Percentiles rank a stretch among this genome's conserved stretches.
Conservation (phyloP, 2,797 vertebrate genomes). For the Diglossa cyanea region DNA sequence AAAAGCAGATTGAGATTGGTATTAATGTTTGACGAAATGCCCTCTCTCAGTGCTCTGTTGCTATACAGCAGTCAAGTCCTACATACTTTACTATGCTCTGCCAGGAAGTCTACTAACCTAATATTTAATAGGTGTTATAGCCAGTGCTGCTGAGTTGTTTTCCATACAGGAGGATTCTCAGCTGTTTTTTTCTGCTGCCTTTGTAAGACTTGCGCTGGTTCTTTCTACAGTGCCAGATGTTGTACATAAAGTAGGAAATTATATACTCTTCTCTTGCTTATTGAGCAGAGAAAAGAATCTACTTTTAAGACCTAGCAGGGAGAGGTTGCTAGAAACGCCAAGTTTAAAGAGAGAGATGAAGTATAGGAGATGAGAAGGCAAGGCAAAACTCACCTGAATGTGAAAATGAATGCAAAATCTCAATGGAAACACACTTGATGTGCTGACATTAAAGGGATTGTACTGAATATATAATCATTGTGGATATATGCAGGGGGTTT, state of each 20-base stretch:
- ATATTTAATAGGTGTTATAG: not conserved
- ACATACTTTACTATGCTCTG: not conserved
- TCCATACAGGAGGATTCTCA: not conserved
- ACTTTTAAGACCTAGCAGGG: conserved; percentile 7
- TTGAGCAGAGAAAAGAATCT: conserved; percentile 16
- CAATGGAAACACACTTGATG: not conserved
- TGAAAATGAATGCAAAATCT: conserved; percentile 20
- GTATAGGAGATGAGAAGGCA: conserved; percentile 24
- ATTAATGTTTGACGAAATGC: not conserved
- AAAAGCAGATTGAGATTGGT: not conserved
- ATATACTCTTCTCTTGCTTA: conserved; percentile 15
- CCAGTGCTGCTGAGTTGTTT: not conserved
- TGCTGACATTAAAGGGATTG: conserved; percentile 28
- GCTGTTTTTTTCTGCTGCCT: conserved; percentile 15
- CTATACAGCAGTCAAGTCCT: not conserved
- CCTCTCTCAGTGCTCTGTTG: not conserved
- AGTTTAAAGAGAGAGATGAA: conserved; percentile 42
- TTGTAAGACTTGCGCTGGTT: not conserved
- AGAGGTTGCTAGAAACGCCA: not conserved
- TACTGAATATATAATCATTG: conserved; percentile 26
- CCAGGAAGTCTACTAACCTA: conserved; percentile 17
- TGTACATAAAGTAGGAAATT: conserved; percentile 4
- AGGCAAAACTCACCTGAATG: not conserved
- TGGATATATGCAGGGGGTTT: conserved; percentile 1
- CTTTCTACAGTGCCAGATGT: conserved; percentile 1